Conservation (phyloP, 2,797 vertebrate genomes). For the Mustela erminea region DNA sequence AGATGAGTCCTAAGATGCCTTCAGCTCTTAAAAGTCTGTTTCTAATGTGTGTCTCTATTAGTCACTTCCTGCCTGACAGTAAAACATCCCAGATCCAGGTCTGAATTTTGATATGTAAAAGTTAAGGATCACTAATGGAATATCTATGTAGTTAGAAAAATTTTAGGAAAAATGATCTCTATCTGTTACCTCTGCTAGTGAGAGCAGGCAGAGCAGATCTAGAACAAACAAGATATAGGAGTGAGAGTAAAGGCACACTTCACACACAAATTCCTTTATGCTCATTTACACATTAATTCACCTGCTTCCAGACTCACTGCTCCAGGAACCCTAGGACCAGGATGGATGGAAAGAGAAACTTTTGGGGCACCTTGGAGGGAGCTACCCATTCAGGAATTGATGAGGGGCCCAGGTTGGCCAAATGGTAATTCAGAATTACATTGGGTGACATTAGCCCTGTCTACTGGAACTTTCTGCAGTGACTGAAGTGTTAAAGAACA, state of each 20-base stretch:
- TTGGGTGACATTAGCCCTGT: background rate
- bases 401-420: background rate
- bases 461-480: slow-evolving; percentile 3
- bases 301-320: background rate
- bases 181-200: background rate
- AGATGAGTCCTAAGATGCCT: background rate
- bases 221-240: background rate
- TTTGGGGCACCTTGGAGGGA: background rate
- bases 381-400: background rate
- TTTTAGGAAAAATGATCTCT: background rate
- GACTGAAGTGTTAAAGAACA: background rate
- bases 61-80: background rate
- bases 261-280: background rate
- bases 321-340: background rate
- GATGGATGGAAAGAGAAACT: background rate
- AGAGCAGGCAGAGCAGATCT: background rate
- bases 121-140: slow-evolving; percentile 4
- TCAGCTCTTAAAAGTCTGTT: slow-evolving; percentile 20
- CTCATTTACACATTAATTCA: background rate
- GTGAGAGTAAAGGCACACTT: background rate
- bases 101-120: slow-evolving; percentile 53
- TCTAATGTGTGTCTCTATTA: background rate
- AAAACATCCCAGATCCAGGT: background rate
- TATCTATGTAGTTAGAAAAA: background rate
- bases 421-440: slow-evolving; percentile 10